phyloP scores from a whole-genome alignment of 1,140 invertebrate species.

The Frieseomelitta varia region DNA sequence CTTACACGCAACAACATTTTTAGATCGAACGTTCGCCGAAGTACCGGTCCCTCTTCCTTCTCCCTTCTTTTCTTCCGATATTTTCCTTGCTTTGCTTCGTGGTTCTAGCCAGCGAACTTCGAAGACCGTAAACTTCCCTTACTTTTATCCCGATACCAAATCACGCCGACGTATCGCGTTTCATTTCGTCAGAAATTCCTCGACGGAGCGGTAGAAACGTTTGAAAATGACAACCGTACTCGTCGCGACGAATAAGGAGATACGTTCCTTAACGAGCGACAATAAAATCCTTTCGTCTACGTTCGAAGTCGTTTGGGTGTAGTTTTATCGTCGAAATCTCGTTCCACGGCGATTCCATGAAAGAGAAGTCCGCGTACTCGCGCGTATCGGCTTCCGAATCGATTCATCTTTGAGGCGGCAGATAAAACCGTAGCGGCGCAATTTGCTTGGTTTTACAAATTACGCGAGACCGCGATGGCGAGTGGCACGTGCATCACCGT shows the following conservation, averaged over 20 bases:
- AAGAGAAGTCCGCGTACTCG: background rate
- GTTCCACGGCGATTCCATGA: background rate
- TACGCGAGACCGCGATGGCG: conserved; percentile 1
- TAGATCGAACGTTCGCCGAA: background rate
- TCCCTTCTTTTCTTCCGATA: no score
- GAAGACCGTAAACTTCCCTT: background rate
- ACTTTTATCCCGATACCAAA: background rate
- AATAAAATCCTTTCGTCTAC: rapidly evolving
- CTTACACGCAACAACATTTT: background rate
- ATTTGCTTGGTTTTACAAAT: conserved; percentile 38
- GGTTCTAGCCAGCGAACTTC: background rate
- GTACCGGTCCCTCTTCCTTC: background rate
- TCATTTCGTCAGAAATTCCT: background rate
- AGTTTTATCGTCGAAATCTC: background rate
- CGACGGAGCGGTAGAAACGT: background rate
- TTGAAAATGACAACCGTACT: rapidly evolving
- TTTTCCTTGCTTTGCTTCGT: background rate
- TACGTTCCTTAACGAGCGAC: background rate
- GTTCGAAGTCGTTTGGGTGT: background rate
- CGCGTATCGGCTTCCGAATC: background rate
- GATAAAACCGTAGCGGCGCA: background rate
- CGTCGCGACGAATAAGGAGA: background rate
- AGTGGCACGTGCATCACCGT: conserved; percentile 20
- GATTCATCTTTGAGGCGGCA: conserved; percentile 10
- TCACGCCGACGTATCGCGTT: background rate